Conservation (phyloP, 2,113 vertebrate genomes). For the Geothlypis trichas region DNA sequence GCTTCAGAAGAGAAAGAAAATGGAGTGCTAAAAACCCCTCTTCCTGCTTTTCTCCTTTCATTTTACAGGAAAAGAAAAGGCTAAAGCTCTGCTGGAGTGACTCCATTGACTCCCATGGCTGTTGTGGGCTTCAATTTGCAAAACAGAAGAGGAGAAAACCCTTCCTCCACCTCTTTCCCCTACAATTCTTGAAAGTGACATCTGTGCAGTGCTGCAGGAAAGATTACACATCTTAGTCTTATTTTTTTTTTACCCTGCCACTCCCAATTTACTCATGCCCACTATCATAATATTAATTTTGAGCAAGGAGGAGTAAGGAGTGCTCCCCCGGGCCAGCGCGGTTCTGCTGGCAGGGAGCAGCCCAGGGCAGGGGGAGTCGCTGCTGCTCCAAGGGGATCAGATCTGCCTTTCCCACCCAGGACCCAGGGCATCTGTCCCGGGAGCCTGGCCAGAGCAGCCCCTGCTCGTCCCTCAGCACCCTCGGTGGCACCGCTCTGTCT, state of each 20-base stretch:
- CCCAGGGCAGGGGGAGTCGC: background rate
- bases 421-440: accelerated
- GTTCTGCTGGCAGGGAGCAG: background rate
- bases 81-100: conserved; percentile 55
- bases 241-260: conserved; percentile 34
- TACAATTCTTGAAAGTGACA: conserved; percentile 54
- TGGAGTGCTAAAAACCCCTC: conserved; percentile 19
- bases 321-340: background rate
- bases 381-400: accelerated
- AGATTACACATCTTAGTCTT: conserved; percentile 12
- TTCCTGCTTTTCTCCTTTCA: conserved; percentile 24
- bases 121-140: conserved; percentile 41
- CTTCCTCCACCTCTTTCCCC: conserved; percentile 21
- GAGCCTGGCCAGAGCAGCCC: background rate
- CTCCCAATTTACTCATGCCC: conserved; percentile 50
- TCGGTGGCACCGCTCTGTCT: background rate
- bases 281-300: conserved; percentile 22
- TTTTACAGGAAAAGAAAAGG: conserved; percentile 43
- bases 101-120: conserved; percentile 48
- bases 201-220: conserved; percentile 41
- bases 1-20: conserved; percentile 31
- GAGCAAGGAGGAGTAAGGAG: conserved; percentile 7
- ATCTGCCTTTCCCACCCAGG: background rate
- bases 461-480: background rate
- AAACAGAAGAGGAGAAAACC: conserved; percentile 27